phyloP scores from a whole-genome alignment of 1,140 invertebrate genomes.

The Streblospio benedicti region DNA sequence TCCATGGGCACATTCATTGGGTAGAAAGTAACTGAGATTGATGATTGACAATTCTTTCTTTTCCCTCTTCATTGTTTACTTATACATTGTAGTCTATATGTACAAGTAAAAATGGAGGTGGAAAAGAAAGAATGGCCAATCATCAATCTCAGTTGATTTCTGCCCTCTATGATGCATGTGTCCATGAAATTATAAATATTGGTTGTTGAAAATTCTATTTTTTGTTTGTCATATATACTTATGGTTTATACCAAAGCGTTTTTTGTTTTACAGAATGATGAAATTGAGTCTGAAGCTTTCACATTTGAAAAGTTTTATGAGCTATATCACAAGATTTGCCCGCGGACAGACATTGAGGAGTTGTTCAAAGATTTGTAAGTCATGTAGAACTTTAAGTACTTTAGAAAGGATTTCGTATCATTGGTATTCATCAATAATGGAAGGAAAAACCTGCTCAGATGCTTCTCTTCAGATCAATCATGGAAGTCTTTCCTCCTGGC shows the following conservation, averaged over 20 bases:
- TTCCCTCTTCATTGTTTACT: too few relatives aligned
- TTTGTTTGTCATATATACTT: neutral
- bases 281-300: slow-evolving; percentile 87
- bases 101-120: too few relatives aligned
- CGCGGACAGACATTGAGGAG: slow-evolving; percentile 97
- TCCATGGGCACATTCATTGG: too few relatives aligned
- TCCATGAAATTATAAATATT: too few relatives aligned
- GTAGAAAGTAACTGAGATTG: too few relatives aligned
- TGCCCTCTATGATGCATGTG: too few relatives aligned
- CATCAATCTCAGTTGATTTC: too few relatives aligned
- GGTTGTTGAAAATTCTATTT: too few relatives aligned
- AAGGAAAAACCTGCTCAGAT: too few relatives aligned
- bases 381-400: neutral
- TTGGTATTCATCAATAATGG: slow-evolving; percentile 1
- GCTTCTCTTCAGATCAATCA: neutral
- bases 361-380: slow-evolving; percentile 86
- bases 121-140: too few relatives aligned
- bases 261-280: slow-evolving; percentile 55
- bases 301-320: slow-evolving; percentile 99
- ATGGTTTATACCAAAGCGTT: slow-evolving; percentile 7
- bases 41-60: too few relatives aligned
- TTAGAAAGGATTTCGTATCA: slow-evolving; percentile 2
- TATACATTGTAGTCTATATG: too few relatives aligned
- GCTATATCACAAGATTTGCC: slow-evolving; percentile 97
- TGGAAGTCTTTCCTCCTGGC: neutral